Base-by-base conservation (phyloP, 2,888 invertebrate species). In the Thalpophila matura region DNA sequence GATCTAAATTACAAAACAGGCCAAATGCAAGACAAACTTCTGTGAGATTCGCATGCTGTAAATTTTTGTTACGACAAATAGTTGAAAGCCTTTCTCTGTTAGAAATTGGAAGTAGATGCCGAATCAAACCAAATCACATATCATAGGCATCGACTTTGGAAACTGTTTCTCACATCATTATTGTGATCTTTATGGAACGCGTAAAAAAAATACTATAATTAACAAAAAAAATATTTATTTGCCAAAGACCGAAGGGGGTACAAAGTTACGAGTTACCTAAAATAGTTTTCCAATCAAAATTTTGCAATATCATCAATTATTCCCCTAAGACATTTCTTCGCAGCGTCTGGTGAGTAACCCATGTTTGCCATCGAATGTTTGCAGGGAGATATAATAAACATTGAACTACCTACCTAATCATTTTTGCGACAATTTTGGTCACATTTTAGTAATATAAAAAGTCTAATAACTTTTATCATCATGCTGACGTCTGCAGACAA, bases 261-360 rank as follows among this genome's bases (percentile, higher is more conserved):
- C 14, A 16, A 65, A 59, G 54, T 37, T 38, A 20, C 16, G n/a
- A 35, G 24, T 10, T 22, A n/a, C 27, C 57, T 22, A 18, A 65
- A 59, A n/a, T n/a, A 65, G 54, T 59, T 66, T 59, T 54, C 55
- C 55, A 55, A 59, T 59, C 66, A 24, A 53, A 18, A 14, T 27
- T 66, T 53, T 53, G 27, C 66, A 66, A 59, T 59, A 66, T 54
- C 66, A 54, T 66, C 55, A 59, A 29, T 66, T 60, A 37, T 37
- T 60, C 14, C 29, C 18, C 66, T 66, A 66, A 14, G 55, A 37
- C 29, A 37, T 37, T 24, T 60, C 18, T 29, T 12, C 6, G 33
- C 5, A 33, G 9, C 18, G 7, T 27, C 18, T 12, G 12, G 7
- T 27, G 27, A 16, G n/a, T 27, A 35, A 29, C 12, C 4, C n/a